Percentiles rank a stretch among this genome's conserved stretches.
Conservation (phyloP, 2,888 invertebrate genomes). For the Standfussiana lucernea region DNA sequence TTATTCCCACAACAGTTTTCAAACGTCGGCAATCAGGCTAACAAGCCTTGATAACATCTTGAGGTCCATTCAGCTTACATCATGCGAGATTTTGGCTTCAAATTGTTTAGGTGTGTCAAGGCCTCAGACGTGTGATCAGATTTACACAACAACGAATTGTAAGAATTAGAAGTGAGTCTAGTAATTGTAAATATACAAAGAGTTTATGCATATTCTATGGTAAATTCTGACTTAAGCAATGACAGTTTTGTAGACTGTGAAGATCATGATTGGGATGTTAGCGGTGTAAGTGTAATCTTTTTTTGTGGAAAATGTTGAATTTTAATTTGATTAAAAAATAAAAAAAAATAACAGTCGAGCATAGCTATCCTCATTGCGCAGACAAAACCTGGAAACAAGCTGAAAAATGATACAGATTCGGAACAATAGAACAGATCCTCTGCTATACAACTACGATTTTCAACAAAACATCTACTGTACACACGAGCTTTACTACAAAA, state of each 20-base stretch:
- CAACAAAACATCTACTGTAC: constrained; percentile 29
- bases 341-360: background rate
- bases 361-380: background rate
- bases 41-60: constrained; percentile 66
- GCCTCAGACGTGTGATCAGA: constrained; percentile 69
- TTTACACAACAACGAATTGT: constrained; percentile 71
- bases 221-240: background rate
- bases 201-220: background rate
- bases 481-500: constrained; percentile 27
- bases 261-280: background rate
- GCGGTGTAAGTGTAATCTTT: background rate
- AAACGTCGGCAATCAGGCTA: constrained; percentile 57
- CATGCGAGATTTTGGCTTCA: constrained; percentile 67
- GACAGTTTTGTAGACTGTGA: constrained; percentile 8
- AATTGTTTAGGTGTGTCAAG: constrained; percentile 78
- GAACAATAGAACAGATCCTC: constrained; percentile 14
- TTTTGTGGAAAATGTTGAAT: background rate
- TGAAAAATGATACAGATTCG: constrained; percentile 7
- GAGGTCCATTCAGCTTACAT: constrained; percentile 65
- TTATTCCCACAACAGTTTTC: constrained; percentile 48
- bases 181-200: constrained; percentile 11
- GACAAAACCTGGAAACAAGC: background rate
- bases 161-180: constrained; percentile 38
- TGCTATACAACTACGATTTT: background rate
- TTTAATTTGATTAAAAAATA: background rate